Percentiles rank a stretch among this genome's conserved stretches.
Evolutionary conservation across 2,797 vertebrate species (phyloP).

Genomic region (Avahi laniger): DNA sequence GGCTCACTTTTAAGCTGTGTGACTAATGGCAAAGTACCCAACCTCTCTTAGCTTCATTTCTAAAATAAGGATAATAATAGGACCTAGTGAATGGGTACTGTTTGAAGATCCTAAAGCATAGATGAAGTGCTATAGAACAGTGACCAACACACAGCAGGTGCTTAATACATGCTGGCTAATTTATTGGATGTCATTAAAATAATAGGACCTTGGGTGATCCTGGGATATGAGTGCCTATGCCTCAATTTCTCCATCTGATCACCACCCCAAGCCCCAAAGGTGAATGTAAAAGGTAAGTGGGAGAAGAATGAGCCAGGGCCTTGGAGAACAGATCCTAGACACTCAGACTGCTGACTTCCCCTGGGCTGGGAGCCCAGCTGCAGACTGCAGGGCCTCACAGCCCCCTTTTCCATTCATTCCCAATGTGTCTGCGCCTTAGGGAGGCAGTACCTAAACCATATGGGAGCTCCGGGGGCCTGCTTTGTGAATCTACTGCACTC

Average conservation of each 20-base stretch:
- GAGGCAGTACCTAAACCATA: background rate
- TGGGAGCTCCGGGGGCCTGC: background rate
- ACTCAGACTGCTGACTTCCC: background rate
- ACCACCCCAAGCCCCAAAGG: background rate
- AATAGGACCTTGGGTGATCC: background rate
- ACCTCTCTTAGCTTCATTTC: constrained; percentile 43
- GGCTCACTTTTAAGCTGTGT: constrained; percentile 27
- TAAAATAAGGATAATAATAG: constrained; percentile 44
- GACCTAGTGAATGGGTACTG: background rate
- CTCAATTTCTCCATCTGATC: constrained; percentile 41
- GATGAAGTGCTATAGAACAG: background rate
- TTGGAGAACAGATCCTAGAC: background rate
- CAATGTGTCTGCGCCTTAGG: background rate
- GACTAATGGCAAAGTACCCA: constrained; percentile 30
- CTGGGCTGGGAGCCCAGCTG: background rate
- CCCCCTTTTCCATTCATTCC: background rate
- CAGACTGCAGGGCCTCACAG: background rate
- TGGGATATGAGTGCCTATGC: background rate
- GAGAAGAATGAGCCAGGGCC: background rate
- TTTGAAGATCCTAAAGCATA: background rate
- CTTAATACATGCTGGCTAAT: constrained; percentile 7
- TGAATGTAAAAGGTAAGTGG: background rate
- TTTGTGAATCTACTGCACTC: background rate
- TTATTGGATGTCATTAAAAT: background rate
- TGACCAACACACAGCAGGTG: background rate